Conservation (phyloP, 2,888 invertebrate species). For the Gari tellinella region DNA sequence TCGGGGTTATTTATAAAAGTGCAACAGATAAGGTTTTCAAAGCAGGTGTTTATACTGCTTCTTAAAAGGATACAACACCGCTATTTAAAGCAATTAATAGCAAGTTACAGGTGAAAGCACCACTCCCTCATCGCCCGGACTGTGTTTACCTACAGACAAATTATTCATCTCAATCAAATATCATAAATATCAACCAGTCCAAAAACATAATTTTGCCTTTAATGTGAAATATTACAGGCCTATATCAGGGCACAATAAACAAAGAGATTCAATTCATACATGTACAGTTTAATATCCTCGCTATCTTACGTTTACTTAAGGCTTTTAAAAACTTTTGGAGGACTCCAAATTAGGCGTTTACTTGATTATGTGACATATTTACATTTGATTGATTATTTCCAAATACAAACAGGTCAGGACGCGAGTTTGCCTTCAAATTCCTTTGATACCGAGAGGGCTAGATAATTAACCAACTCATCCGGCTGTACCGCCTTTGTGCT, state of each 20-base stretch:
- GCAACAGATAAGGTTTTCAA: too few relatives aligned
- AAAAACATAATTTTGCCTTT: conserved; percentile 27
- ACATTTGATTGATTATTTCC: conserved; percentile 45
- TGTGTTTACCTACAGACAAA: conserved; percentile 3
- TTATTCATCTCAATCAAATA: conserved; percentile 1
- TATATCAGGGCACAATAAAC: conserved; percentile 48
- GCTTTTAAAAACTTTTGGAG: conserved; percentile 50
- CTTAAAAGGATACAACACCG: background rate
- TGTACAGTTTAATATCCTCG: conserved; percentile 53
- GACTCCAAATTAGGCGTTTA: conserved; percentile 56
- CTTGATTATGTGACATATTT: conserved; percentile 56
- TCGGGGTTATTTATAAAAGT: too few relatives aligned
- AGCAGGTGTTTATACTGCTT: too few relatives aligned
- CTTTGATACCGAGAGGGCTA: conserved; percentile 25
- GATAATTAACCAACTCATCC: conserved; percentile 38
- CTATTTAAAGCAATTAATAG: conserved; percentile 14
- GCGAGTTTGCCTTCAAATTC: conserved; percentile 46
- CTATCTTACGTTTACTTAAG: conserved; percentile 50
- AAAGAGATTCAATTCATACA: conserved; percentile 51
- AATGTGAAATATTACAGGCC: conserved; percentile 36
- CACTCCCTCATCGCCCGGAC: background rate
- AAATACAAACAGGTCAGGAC: conserved; percentile 27
- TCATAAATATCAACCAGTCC: conserved; percentile 28
- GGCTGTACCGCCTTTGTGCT: conserved; percentile 39
- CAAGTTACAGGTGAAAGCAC: conserved; percentile 4